Conservation (phyloP, 1,140 invertebrate genomes). For the Bombus picipes region DNA sequence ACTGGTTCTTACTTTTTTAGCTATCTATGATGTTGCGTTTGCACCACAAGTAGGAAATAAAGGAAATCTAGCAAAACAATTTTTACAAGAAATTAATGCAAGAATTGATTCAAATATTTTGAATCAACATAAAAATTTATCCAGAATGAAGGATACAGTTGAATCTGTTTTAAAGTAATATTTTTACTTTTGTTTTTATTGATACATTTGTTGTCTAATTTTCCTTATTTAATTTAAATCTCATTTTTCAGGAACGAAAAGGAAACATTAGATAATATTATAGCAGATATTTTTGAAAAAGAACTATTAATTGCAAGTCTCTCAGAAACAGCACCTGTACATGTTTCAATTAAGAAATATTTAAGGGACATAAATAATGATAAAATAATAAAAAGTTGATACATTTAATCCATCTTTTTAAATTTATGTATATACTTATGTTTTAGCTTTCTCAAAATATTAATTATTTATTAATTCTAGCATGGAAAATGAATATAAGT, state of each 20-base stretch:
- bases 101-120: constrained; percentile 38
- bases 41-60: constrained; percentile 57
- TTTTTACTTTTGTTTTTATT: constrained; percentile 9
- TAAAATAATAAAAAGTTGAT: constrained; percentile 69
- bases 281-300: constrained; percentile 64
- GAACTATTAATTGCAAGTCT: constrained; percentile 57
- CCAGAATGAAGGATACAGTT: constrained; percentile 52
- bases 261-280: constrained; percentile 54
- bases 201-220: constrained; percentile 4
- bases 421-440: not conserved
- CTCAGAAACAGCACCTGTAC: constrained; percentile 56
- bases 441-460: constrained; percentile 8
- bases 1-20: constrained; percentile 43
- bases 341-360: constrained; percentile 63
- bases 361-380: constrained; percentile 65
- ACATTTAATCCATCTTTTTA: constrained; percentile 18
- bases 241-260: constrained; percentile 57
- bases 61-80: constrained; percentile 57
- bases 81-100: constrained; percentile 57
- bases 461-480: constrained; percentile 62
- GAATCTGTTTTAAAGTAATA: constrained; percentile 62
- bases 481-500: constrained; percentile 66
- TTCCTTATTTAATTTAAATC: constrained; percentile 22
- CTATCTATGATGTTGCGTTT: constrained; percentile 39
- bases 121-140: constrained; percentile 40